Evolutionary conservation across 2,888 invertebrate species (phyloP), one percentile per base, ranked within the genome.

Genomic region (Caenorhabditis macrosperma): DNA sequence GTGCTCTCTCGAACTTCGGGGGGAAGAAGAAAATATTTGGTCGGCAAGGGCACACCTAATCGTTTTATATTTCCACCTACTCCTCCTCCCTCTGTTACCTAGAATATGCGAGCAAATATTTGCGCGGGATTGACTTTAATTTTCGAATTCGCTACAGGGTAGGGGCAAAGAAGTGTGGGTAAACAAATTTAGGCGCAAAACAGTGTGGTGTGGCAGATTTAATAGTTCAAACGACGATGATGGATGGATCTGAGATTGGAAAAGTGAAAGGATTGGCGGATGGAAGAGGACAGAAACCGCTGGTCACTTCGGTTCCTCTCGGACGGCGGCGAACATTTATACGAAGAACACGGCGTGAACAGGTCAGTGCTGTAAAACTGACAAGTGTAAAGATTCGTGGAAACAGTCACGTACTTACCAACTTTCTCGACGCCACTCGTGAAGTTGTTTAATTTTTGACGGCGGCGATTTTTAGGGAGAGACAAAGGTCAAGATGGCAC

Each of bases 401-500:
- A 69, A 69, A 48, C 35, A 12, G 52, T 48, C 59, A 57, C 59
- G 50, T 59, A 7, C 12, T 28, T 44, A 24, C n/a, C n/a, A 54
- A n/a, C 12, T 28, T 12, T 22, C 2, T 63, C 20, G 38, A 41
- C 38, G 30, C n/a, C 54, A 54, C 30, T 35, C 30, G 68, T 60
- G 38, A 57, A 59, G 50, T 69, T 67, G 66, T 55, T 55, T 24
- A 5, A 38, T 35, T 68, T 55, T 67, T 55, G 59, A 38, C 38
- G 38, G 52, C 54, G 30, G 54, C 24, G 30, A 22, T 35, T 63
- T 48, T 26, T 20, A 35, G 33, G 17, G n/a, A 17, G 33, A 24
- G 35, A 24, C 26, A 60, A 69, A 69, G 69, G 69, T 69, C 69
- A 69, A 60, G 69, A 52, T 52, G 69, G 52, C 22, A 69, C 60